Evolutionary conservation across 2,113 vertebrate genomes (phyloP).

Genomic region (Cinclus cinclus): DNA sequence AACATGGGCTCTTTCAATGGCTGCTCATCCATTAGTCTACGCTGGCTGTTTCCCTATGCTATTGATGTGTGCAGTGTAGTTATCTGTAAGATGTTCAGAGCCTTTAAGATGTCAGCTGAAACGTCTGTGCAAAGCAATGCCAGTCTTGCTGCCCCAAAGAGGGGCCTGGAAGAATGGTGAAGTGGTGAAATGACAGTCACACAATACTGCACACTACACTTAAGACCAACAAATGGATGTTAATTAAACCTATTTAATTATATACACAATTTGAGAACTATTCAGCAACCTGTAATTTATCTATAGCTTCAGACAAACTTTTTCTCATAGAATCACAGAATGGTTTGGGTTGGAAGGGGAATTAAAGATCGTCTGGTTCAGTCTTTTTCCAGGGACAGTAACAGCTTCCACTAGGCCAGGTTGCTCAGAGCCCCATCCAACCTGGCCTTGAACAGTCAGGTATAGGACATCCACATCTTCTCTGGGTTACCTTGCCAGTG

Average conservation of each 20-base stretch:
- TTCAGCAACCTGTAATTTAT: neutral
- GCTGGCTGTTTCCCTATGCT: accelerated
- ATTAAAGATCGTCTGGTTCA: too few species aligned
- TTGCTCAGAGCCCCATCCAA: too few species aligned
- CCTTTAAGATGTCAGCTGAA: neutral
- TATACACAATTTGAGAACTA: neutral
- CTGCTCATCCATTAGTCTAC: neutral
- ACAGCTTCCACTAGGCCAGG: too few species aligned
- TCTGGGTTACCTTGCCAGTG: too few species aligned
- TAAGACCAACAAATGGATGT: accelerated
- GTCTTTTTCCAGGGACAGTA: too few species aligned
- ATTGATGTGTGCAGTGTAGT: neutral
- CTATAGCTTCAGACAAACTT: neutral
- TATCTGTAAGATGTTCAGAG: neutral
- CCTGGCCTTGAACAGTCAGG: too few species aligned
- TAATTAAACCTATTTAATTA: neutral
- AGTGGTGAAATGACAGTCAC: neutral
- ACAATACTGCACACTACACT: neutral
- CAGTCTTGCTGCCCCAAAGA: neutral
- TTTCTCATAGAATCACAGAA: neutral
- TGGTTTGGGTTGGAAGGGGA: neutral
- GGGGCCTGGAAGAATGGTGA: neutral
- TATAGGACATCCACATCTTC: too few species aligned
- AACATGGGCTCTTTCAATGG: accelerated
- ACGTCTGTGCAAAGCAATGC: accelerated